phyloP scores from a whole-genome alignment of 2,113 vertebrate genomes.

The Takifugu flavidus region DNA sequence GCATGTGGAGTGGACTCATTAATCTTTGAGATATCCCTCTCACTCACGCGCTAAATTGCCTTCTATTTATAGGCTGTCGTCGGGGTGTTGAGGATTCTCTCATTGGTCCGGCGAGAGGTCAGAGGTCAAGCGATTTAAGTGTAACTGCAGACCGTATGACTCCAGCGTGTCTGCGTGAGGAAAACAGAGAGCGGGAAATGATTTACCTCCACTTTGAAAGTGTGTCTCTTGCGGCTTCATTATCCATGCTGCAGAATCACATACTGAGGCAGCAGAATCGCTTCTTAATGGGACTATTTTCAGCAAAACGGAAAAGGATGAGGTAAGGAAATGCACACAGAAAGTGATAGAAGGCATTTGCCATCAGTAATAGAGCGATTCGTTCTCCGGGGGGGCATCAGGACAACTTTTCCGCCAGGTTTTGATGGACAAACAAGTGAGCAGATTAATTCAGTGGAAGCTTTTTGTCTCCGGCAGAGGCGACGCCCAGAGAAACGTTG shows the following conservation, averaged over 20 bases:
- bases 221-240: slow-evolving; percentile 67
- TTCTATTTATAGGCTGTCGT: slow-evolving; percentile 63
- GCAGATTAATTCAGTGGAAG: neutral
- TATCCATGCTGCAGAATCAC: slow-evolving; percentile 58
- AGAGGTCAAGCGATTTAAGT: slow-evolving; percentile 63
- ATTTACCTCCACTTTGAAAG: slow-evolving; percentile 56
- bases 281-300: slow-evolving; percentile 65
- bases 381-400: neutral
- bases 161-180: slow-evolving; percentile 1
- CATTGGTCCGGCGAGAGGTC: slow-evolving; percentile 48
- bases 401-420: slow-evolving; percentile 1
- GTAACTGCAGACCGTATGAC: slow-evolving; percentile 37
- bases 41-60: slow-evolving; percentile 47
- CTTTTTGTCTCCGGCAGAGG: no score
- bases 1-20: slow-evolving; percentile 51
- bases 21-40: slow-evolving; percentile 50
- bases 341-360: slow-evolving; percentile 19
- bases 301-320: slow-evolving; percentile 43
- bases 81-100: slow-evolving; percentile 36
- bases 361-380: slow-evolving; percentile 2
- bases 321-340: slow-evolving; percentile 21
- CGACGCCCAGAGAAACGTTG: no score
- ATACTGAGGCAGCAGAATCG: slow-evolving; percentile 56
- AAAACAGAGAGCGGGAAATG: slow-evolving; percentile 28
- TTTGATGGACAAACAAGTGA: neutral